Evolutionary conservation across 2,113 vertebrate species (phyloP), one percentile per base, ranked within the genome.

Genomic region (Sturnira hondurensis): DNA sequence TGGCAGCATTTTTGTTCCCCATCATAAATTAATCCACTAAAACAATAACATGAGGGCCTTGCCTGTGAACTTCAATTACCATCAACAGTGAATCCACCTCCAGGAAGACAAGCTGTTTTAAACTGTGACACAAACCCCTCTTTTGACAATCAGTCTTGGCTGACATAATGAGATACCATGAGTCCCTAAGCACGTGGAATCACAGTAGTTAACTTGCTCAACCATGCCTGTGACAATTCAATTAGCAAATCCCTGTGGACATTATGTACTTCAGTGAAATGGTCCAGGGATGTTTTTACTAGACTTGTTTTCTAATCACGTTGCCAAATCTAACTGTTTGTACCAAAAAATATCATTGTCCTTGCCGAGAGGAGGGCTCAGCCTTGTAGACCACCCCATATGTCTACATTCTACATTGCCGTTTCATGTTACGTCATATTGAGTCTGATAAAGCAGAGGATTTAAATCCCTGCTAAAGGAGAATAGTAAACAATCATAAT

Each of bases 191-290:
- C 78, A 93, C 2, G 0, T 80, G 78, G 78, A 93, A 86, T 43
- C 54, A 83, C 63, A 71, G 82, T 45, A 91, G 76, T 93, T 95
- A 97, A 95, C 93, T 96, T 95, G 77, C 63, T 96, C 96, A 96
- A 4, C 91, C 97, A 94, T 96, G 97, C 94, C 89, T 97, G 68
- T 95, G 96, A 97, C 95, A 97, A 97, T 94, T 96, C 93, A 97
- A 97, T 97, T 97, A 97, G 56, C 43, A 93, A 93, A 89, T 96
- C 97, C 93, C 94, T 13, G n/a, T 86, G 96, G 93, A 91, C 17
- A 43, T 95, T 93, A 68, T 94, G 68, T 54, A 86, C 82, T 87
- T 95, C 45, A 76, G 78, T 56, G 71, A 85, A 86, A 93, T 92
- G 92, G 94, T 41, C 50, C 54, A 82, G 71, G 61, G 73, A 74